phyloP scores from a whole-genome alignment of 2,797 vertebrate species.

The Lepilemur septentrionalis region DNA sequence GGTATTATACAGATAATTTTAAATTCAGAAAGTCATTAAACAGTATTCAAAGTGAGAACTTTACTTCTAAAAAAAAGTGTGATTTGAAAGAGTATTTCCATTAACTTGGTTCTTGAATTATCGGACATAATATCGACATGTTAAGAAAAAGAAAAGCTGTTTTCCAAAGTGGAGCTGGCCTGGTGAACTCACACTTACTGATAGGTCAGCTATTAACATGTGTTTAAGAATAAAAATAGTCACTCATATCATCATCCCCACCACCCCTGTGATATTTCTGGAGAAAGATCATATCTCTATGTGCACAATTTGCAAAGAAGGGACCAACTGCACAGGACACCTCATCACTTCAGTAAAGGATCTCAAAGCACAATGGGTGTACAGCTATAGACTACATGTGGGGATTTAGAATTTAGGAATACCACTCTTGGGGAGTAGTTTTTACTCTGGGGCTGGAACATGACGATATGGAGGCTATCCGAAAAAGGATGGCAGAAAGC shows the following conservation, averaged over 20 bases:
- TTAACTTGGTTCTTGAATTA: slow-evolving; percentile 43
- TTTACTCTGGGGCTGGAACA: background rate
- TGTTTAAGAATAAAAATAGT: background rate
- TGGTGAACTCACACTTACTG: background rate
- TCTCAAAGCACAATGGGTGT: background rate
- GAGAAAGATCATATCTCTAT: background rate
- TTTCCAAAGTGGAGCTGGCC: background rate
- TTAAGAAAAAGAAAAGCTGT: background rate
- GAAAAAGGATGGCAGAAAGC: background rate
- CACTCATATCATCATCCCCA: background rate
- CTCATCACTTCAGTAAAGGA: background rate
- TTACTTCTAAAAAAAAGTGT: slow-evolving; percentile 51
- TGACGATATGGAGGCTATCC: background rate
- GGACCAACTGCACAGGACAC: too few relatives aligned
- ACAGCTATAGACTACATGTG: accelerated
- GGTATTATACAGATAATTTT: slow-evolving; percentile 63
- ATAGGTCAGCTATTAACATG: background rate
- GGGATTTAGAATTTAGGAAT: background rate
- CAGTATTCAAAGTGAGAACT: slow-evolving; percentile 6
- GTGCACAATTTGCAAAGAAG: background rate
- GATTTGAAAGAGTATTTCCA: slow-evolving; percentile 47
- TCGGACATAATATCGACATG: slow-evolving; percentile 4
- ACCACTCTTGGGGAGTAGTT: background rate
- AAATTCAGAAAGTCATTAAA: slow-evolving; percentile 65
- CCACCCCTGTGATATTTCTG: background rate